A percentile compares a stretch with the other conserved stretches of the same genome.
Evolutionary conservation across 2,113 vertebrate genomes (phyloP).

Genomic region (Tragelaphus scriptus): DNA sequence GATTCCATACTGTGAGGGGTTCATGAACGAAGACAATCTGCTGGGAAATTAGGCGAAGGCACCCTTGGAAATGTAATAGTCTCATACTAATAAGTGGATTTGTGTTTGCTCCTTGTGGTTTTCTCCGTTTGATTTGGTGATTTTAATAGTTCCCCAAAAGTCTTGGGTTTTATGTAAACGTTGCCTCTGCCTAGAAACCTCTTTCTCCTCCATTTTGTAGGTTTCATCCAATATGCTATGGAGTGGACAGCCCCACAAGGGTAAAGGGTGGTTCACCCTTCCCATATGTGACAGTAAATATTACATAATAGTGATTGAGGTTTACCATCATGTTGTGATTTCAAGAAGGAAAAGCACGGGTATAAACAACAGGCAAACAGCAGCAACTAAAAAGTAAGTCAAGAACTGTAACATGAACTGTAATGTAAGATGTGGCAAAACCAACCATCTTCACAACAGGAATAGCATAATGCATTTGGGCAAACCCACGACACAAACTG

Average conservation of each 20-base stretch:
- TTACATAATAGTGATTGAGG: background rate
- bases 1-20: constrained; percentile 40
- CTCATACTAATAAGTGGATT: constrained; percentile 51
- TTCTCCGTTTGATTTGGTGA: constrained; percentile 23
- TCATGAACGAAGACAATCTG: constrained; percentile 30
- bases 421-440: background rate
- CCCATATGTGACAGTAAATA: background rate
- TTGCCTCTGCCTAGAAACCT: background rate
- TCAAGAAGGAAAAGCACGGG: background rate
- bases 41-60: constrained; percentile 50
- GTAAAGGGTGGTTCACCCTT: background rate
- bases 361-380: background rate
- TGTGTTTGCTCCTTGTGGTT: constrained; percentile 31
- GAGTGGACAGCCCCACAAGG: background rate
- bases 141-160: constrained; percentile 1
- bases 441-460: background rate
- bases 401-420: background rate
- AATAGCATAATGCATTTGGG: background rate
- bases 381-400: background rate
- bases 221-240: background rate
- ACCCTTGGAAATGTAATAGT: constrained; percentile 46
- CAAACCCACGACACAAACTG: background rate
- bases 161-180: constrained; percentile 43
- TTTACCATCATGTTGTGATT: background rate
- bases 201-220: background rate